Conservation (phyloP, 2,113 vertebrate genomes). For the Polyodon spathula region DNA sequence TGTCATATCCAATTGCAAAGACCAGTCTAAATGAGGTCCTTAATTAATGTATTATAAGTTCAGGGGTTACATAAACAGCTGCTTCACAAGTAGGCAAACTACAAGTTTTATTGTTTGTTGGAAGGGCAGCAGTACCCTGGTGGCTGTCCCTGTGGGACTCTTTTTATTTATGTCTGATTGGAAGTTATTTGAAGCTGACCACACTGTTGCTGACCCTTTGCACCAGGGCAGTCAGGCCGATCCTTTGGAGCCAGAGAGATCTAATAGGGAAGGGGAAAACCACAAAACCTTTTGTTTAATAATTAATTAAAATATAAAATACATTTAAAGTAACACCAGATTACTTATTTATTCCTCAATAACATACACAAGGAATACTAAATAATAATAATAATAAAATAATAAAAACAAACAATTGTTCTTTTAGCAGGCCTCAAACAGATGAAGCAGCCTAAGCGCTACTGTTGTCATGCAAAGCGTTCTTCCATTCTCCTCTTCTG, state of each 20-base stretch:
- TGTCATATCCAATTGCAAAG: constrained; percentile 43
- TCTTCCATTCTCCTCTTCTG: too few species aligned
- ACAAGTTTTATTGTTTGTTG: constrained; percentile 64
- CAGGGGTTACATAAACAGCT: constrained; percentile 87
- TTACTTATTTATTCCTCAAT: too few species aligned
- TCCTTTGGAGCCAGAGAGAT: constrained; percentile 55
- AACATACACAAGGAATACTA: too few species aligned
- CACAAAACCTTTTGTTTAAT: too few species aligned
- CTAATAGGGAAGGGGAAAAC: constrained; percentile 32
- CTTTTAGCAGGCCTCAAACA: too few species aligned
- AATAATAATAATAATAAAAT: too few species aligned
- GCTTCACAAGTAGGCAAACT: constrained; percentile 54
- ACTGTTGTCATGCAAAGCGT: too few species aligned
- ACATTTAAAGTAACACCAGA: too few species aligned
- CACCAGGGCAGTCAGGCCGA: constrained; percentile 49
- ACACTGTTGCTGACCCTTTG: constrained; percentile 51
- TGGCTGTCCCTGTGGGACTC: constrained; percentile 48
- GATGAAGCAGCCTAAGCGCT: too few species aligned
- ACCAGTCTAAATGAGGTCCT: constrained; percentile 63
- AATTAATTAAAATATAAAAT: too few species aligned
- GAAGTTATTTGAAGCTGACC: constrained; percentile 51
- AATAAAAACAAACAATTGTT: too few species aligned
- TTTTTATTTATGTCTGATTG: constrained; percentile 64
- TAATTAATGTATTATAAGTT: constrained; percentile 82
- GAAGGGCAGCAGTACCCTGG: constrained; percentile 45